A percentile compares a stretch with the other conserved stretches of the same genome.
Conservation (phyloP, 2,797 vertebrate species). For the Chaetophractus vellerosus region DNA sequence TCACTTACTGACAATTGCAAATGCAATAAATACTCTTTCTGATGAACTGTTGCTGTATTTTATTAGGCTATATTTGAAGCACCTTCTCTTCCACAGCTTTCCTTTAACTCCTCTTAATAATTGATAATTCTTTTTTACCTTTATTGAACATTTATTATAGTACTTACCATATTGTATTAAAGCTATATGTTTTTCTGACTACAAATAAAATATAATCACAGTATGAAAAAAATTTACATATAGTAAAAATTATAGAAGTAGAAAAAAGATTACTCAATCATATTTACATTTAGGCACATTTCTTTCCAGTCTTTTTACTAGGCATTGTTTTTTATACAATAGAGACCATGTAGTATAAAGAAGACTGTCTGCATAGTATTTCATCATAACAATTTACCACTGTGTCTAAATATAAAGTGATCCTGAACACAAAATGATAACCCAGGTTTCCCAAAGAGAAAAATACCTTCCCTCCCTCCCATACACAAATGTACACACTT, state of each 20-base stretch:
- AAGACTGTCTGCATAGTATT: conserved; percentile 7
- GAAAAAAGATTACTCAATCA: neutral
- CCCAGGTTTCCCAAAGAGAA: neutral
- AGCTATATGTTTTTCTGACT: conserved; percentile 30
- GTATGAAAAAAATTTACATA: neutral
- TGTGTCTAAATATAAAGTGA: neutral
- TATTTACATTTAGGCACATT: conserved; percentile 20
- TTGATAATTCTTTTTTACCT: conserved; percentile 7
- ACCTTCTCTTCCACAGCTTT: neutral
- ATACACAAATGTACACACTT: too few species aligned
- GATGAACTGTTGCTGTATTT: neutral
- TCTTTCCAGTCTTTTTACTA: conserved; percentile 8
- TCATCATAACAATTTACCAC: conserved; percentile 26
- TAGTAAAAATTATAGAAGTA: neutral
- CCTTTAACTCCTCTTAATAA: neutral
- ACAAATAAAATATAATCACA: neutral
- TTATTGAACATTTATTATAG: conserved; percentile 36
- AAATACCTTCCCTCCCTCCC: too few species aligned
- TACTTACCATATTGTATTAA: conserved; percentile 12
- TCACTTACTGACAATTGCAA: conserved; percentile 38
- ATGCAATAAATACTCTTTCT: neutral
- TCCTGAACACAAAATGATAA: neutral
- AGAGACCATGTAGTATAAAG: neutral
- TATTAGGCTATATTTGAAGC: conserved; percentile 24
- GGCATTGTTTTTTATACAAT: neutral